phyloP scores from a whole-genome alignment of 1,140 invertebrate species.

The Pachypsylla venusta region DNA sequence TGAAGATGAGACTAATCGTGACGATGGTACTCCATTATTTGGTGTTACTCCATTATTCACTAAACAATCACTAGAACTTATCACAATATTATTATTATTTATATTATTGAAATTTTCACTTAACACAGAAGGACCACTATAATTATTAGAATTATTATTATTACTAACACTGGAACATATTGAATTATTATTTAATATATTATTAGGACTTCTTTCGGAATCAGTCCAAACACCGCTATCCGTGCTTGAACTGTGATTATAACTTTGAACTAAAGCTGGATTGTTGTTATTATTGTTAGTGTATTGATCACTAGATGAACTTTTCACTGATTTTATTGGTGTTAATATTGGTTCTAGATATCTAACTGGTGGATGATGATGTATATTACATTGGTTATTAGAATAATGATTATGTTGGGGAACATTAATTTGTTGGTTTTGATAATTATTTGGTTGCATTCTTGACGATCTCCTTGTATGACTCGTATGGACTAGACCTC shows the following conservation, averaged over 20 bases:
- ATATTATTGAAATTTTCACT: slow-evolving; percentile 8
- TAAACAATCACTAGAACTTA: background rate
- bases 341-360: slow-evolving; percentile 8
- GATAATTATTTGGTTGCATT: background rate
- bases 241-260: background rate
- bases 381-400: slow-evolving; percentile 7
- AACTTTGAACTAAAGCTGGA: background rate
- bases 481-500: background rate
- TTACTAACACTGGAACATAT: background rate
- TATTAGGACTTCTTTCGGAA: background rate
- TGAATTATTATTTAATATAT: background rate
- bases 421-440: background rate
- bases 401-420: slow-evolving; percentile 6
- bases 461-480: background rate
- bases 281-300: slow-evolving; percentile 3
- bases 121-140: slow-evolving; percentile 3
- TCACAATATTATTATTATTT: slow-evolving; percentile 7
- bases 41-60: background rate
- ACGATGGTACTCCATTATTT: background rate
- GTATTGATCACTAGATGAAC: background rate
- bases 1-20: background rate
- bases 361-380: background rate
- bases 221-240: slow-evolving; percentile 4
- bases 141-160: background rate
- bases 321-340: slow-evolving; percentile 1